These are phyloP conservation scores for Martes flavigula DNA, from an alignment of 2,797 vertebrate genomes.

Conservation along the genomic window DNA sequence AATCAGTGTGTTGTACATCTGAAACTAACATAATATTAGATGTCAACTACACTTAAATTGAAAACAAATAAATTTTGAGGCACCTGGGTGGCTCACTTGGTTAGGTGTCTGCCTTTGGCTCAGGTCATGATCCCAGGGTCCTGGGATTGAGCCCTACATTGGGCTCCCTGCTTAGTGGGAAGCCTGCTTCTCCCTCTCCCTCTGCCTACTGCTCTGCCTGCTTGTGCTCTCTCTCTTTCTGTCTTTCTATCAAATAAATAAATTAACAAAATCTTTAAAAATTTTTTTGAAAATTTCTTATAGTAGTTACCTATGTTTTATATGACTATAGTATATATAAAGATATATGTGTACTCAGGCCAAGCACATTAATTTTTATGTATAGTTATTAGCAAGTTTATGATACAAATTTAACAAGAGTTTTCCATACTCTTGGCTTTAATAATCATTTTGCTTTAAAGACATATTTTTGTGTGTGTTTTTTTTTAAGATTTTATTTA, in stretches of 20 bases:
- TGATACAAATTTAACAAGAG: background rate
- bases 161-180: too few species aligned
- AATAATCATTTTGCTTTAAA: background rate
- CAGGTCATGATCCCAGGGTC: too few species aligned
- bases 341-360: conserved; percentile 62
- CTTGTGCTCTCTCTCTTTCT: background rate
- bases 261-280: background rate
- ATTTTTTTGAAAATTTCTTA: background rate
- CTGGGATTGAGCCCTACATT: too few species aligned
- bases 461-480: background rate
- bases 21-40: background rate
- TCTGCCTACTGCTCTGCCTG: background rate
- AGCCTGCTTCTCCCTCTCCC: background rate
- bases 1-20: background rate
- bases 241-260: background rate
- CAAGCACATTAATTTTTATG: conserved; percentile 50
- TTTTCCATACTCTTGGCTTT: background rate
- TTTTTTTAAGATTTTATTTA: too few species aligned
- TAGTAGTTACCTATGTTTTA: background rate
- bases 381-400: background rate
- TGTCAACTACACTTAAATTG: background rate
- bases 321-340: background rate
- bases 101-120: too few species aligned
- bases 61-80: background rate
- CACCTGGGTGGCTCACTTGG: background rate